phyloP scores from a whole-genome alignment of 2,888 invertebrate species.

The Drosophila paranaensis region DNA sequence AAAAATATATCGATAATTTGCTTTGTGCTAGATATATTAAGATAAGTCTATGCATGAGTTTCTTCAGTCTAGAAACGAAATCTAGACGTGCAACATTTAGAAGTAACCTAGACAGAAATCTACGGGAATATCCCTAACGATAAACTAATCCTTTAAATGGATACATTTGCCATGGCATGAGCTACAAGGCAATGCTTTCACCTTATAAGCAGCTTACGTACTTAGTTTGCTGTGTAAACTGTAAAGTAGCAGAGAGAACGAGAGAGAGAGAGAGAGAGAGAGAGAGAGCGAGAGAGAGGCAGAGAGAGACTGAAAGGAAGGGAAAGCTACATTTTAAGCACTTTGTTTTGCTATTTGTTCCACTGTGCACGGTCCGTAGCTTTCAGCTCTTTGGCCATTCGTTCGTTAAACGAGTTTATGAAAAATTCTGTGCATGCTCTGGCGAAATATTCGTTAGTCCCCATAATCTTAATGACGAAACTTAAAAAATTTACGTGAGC shows the following conservation, averaged over 20 bases:
- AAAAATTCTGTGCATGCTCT: constrained; percentile 74
- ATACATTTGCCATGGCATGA: background rate
- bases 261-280: background rate
- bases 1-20: background rate
- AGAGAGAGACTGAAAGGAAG: no score
- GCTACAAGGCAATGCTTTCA: constrained; percentile 21
- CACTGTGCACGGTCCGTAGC: constrained; percentile 13
- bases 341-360: constrained; percentile 7
- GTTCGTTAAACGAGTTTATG: constrained; percentile 63
- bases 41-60: background rate
- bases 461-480: constrained; percentile 78
- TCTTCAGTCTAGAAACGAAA: background rate
- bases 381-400: constrained; percentile 27
- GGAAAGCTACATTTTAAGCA: background rate
- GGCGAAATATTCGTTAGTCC: constrained; percentile 73
- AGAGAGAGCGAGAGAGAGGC: background rate
- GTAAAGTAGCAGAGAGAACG: background rate
- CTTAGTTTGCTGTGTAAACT: constrained; percentile 31
- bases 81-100: background rate
- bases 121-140: background rate
- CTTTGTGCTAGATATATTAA: no score
- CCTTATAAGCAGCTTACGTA: constrained; percentile 44
- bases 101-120: background rate
- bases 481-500: constrained; percentile 78
- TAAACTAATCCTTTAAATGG: background rate